Evolutionary conservation across 2,797 vertebrate genomes (phyloP).

Genomic region (Danionella dracula): DNA sequence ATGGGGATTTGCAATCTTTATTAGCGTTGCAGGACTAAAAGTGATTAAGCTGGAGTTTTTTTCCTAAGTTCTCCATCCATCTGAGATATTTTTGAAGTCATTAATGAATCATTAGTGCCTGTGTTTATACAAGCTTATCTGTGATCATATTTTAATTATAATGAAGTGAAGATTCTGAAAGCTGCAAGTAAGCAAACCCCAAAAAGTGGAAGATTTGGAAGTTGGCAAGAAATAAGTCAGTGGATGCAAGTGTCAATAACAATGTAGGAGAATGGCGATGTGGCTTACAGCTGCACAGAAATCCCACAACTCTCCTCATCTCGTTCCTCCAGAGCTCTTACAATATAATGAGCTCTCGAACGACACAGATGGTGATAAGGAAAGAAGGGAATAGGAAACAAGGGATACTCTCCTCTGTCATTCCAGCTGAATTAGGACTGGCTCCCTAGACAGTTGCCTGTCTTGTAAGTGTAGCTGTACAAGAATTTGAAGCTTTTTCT

Average conservation of each 20-base stretch:
- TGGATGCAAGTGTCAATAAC: background rate
- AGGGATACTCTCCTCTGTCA: slow-evolving; percentile 3
- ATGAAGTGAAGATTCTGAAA: background rate
- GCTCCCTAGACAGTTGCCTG: background rate
- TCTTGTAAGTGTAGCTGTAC: background rate
- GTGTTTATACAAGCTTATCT: background rate
- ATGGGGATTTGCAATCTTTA: slow-evolving; percentile 38
- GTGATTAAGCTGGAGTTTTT: slow-evolving; percentile 23
- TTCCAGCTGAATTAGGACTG: background rate
- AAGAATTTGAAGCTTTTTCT: background rate
- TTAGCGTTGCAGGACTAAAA: slow-evolving; percentile 24
- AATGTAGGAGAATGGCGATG: background rate
- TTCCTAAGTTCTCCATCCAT: background rate
- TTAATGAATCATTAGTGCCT: slow-evolving; percentile 10
- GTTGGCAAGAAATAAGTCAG: background rate
- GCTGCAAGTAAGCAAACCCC: background rate
- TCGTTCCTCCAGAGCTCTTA: slow-evolving; percentile 15
- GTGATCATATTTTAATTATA: background rate
- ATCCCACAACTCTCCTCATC: background rate
- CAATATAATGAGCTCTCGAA: slow-evolving; percentile 36
- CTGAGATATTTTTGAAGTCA: slow-evolving; percentile 13
- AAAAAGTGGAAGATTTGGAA: slow-evolving; percentile 2
- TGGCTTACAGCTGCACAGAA: slow-evolving; percentile 8
- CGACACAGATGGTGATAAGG: background rate
- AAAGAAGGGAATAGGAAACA: slow-evolving; percentile 3